A percentile compares a stretch with the other conserved stretches of the same genome.
These are phyloP conservation scores for Parasteatoda tepidariorum DNA, from an alignment of 1,140 invertebrate genomes.

Conservation along the genomic window DNA sequence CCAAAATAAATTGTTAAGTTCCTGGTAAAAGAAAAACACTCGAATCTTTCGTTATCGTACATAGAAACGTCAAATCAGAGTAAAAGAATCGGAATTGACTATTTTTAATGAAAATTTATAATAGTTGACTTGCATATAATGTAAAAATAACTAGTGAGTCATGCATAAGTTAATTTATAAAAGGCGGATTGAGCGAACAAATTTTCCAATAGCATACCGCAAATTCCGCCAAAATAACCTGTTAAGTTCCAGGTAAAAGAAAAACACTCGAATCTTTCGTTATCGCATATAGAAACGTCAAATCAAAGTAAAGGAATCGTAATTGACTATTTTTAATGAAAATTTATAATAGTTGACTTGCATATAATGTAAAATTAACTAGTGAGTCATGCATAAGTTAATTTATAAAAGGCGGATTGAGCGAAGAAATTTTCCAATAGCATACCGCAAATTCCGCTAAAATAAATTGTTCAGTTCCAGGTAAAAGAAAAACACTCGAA, in stretches of 20 bases:
- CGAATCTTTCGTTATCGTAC: not conserved
- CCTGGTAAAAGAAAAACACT: not conserved
- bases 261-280: not conserved
- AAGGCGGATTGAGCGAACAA: no score
- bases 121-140: no score
- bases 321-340: no score
- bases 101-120: no score
- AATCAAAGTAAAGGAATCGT: slow-evolving; percentile 16
- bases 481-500: not conserved
- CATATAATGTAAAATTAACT: no score
- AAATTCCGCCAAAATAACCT: slow-evolving; percentile 19
- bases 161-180: no score
- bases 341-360: no score
- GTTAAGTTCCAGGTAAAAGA: not conserved
- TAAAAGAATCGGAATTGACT: no score
- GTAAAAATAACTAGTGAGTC: no score
- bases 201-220: not conserved
- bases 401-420: no score
- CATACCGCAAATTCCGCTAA: not conserved
- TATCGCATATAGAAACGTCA: not conserved
- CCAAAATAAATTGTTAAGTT: slow-evolving; percentile 21
- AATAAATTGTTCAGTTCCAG: slow-evolving; percentile 11
- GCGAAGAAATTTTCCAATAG: not conserved
- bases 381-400: no score
- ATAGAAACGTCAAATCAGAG: not conserved